phyloP scores from a whole-genome alignment of 2,797 vertebrate species.

The Vespertilio murinus region DNA sequence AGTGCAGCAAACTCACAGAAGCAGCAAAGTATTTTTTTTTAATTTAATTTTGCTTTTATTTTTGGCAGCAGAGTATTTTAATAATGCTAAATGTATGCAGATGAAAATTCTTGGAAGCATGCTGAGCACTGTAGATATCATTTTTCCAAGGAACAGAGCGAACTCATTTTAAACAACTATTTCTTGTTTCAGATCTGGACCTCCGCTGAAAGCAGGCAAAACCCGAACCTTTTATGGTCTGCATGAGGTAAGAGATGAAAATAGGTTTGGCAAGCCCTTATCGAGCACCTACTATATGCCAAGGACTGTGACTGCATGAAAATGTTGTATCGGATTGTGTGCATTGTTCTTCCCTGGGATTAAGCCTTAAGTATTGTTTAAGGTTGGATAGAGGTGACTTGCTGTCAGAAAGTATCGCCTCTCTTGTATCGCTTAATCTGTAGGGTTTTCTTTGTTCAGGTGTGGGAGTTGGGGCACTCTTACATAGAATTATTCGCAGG shows the following conservation, averaged over 20 bases:
- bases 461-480: neutral
- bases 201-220: conserved; percentile 94
- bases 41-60: neutral
- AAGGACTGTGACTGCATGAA: neutral
- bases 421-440: neutral
- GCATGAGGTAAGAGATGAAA: conserved; percentile 88
- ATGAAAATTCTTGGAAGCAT: too few species aligned
- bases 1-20: neutral
- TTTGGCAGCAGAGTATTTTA: neutral
- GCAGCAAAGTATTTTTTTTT: neutral
- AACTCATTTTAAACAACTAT: neutral
- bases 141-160: neutral
- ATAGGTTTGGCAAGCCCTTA: neutral
- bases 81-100: neutral
- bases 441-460: neutral
- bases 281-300: neutral
- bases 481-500: neutral
- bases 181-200: conserved; percentile 90
- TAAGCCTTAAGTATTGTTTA: neutral
- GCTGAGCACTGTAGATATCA: neutral
- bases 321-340: neutral
- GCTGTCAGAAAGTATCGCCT: neutral
- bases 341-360: neutral
- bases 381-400: neutral
- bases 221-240: conserved; percentile 93